Evolutionary conservation across 2,888 invertebrate genomes (phyloP), one percentile per base, ranked within the genome.

Genomic region (Drosophila monieri): DNA sequence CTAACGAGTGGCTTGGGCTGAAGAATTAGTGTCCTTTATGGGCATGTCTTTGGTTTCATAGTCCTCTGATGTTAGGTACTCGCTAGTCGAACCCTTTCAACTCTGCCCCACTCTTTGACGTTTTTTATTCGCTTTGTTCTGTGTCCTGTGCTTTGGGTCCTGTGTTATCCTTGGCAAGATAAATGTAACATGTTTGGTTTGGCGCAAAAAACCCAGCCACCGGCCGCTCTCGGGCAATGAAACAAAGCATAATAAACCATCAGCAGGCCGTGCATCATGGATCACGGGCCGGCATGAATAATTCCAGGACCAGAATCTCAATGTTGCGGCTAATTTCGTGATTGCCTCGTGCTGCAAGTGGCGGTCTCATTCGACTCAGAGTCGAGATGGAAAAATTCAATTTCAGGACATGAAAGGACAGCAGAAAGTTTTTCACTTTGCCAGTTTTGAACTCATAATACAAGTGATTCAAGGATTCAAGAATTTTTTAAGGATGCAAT

Each of bases 171-270:
- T 68, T 35, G 65, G 59, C 57, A 77, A 85, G 85, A 83, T 79
- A 83, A 85, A 85, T 85, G 83, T 74, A 76, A 76, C 80, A 73
- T 76, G 83, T 80, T 85, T 85, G 68, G 61, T 44, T 61, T 74
- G 55, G 30, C 41, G 41, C 39, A 60, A 59, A 54, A 66, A 68
- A 46, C 37, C 15, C 10, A 51, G 21, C 39, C 49, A n/a, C 6
- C 32, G 27, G 8, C 10, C 18, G 51, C 43, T 9, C 1, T 46
- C 21, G 21, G 9, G n/a, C 9, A 44, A 25, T 35, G n/a, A 35
- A 35, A 35, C n/a, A 35, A 35, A 14, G 39, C 21, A 35, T 23
- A 64, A 64, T 56, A 54, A 59, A 59, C 60, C 76, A 69, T 71
- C 73, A 56, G 44, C 52, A 54, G 60, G 69, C 71, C 66, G 60